Conservation (phyloP, 2,113 vertebrate species). For the Ctenomys sociabilis region DNA sequence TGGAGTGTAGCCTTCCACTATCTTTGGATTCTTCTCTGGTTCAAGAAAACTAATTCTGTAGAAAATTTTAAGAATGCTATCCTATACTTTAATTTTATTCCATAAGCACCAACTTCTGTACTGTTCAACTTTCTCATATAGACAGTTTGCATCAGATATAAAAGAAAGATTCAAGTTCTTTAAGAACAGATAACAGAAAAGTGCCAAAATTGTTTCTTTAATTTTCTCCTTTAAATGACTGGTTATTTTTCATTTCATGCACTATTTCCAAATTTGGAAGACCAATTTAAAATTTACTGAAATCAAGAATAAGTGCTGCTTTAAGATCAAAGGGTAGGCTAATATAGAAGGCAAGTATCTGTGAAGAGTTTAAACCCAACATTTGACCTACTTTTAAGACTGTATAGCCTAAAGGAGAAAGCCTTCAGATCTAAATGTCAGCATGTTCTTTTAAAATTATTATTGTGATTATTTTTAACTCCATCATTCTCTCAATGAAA, state of each 20-base stretch:
- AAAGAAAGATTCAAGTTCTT: conserved; percentile 56
- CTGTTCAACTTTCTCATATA: conserved; percentile 10
- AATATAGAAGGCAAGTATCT: conserved; percentile 72
- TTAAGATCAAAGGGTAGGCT: conserved; percentile 78
- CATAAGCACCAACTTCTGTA: background rate
- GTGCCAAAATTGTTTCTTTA: conserved; percentile 35
- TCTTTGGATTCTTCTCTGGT: conserved; percentile 2
- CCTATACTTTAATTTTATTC: conserved; percentile 33
- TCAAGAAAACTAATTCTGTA: background rate
- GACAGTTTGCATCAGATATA: conserved; percentile 35
- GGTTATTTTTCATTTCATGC: conserved; percentile 56
- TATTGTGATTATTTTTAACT: conserved; percentile 83
- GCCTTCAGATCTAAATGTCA: conserved; percentile 82
- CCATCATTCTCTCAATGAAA: conserved; percentile 71
- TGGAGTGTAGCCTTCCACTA: background rate
- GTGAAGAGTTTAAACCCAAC: conserved; percentile 69
- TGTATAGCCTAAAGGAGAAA: conserved; percentile 74
- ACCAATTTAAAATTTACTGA: conserved; percentile 63
- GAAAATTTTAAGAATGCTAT: conserved; percentile 2
- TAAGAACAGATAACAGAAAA: conserved; percentile 36
- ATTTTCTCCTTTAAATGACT: conserved; percentile 61
- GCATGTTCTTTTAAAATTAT: conserved; percentile 77
- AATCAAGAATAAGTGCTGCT: conserved; percentile 63
- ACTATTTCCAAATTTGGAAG: conserved; percentile 63
- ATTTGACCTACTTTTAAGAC: conserved; percentile 74